Evolutionary conservation across 2,888 invertebrate genomes (phyloP).

Genomic region (Campaea margaritaria): DNA sequence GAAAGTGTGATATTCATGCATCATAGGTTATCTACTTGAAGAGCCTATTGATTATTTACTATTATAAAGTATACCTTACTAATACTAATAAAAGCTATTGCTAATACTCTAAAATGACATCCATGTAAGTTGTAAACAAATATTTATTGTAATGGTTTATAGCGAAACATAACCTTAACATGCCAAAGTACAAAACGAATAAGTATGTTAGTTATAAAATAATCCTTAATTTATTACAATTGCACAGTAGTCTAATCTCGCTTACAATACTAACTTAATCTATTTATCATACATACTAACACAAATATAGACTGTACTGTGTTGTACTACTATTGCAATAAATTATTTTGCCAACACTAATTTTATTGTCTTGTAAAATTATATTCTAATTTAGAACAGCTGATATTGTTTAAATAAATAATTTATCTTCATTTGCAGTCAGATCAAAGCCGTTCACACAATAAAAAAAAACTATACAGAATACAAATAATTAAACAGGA

Average conservation of each 20-base stretch:
- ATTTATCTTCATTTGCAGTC: slow-evolving; percentile 55
- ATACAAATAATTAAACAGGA: slow-evolving; percentile 24
- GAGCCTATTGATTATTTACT: too few species aligned
- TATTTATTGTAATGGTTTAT: slow-evolving; percentile 41
- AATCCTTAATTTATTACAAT: slow-evolving; percentile 33
- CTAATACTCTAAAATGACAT: too few species aligned
- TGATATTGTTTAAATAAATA: slow-evolving; percentile 52
- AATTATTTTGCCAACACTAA: slow-evolving; percentile 4
- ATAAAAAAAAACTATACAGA: slow-evolving; percentile 39
- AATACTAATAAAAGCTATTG: too few species aligned
- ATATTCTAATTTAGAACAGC: slow-evolving; percentile 10
- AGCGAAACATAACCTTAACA: slow-evolving; percentile 47
- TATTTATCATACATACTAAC: slow-evolving; percentile 41
- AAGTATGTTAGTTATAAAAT: slow-evolving; percentile 29
- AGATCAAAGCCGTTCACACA: slow-evolving; percentile 71
- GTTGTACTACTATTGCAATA: slow-evolving; percentile 2
- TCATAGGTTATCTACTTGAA: too few species aligned
- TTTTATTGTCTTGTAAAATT: slow-evolving; percentile 13
- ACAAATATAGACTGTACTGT: slow-evolving; percentile 33
- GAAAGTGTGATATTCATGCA: too few species aligned
- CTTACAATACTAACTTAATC: slow-evolving; percentile 16
- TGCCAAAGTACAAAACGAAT: slow-evolving; percentile 55
- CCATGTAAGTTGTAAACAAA: slow-evolving; percentile 3
- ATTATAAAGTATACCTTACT: too few species aligned
- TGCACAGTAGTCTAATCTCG: slow-evolving; percentile 48